Percentiles rank a stretch among this genome's conserved stretches.
These are phyloP conservation scores for Coccyzus lansbergi DNA, from an alignment of 2,797 vertebrate genomes.

Conservation along the genomic window DNA sequence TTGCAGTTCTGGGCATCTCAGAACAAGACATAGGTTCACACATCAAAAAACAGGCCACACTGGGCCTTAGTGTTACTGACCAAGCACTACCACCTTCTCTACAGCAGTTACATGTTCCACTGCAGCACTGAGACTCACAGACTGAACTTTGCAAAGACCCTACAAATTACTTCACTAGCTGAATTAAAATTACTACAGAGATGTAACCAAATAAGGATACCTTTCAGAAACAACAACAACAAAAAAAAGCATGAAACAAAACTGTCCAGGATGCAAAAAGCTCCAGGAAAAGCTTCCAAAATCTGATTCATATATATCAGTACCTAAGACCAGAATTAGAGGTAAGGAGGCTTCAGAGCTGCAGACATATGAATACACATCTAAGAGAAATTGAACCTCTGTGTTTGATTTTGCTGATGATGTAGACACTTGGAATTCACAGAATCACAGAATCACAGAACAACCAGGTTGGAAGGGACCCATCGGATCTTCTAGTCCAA, in stretches of 20 bases:
- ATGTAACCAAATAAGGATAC: neutral
- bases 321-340: neutral
- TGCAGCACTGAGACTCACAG: neutral
- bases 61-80: neutral
- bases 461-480: no score
- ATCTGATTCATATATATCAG: neutral
- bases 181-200: neutral
- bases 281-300: neutral
- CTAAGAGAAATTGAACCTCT: neutral
- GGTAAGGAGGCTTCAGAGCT: neutral
- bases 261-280: neutral
- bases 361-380: accelerated
- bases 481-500: no score
- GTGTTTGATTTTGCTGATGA: neutral
- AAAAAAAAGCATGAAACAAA: neutral
- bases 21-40: neutral
- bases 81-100: neutral
- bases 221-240: neutral
- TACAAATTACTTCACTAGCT: neutral
- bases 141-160: neutral
- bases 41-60: accelerated
- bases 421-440: neutral
- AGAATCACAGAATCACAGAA: no score
- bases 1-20: neutral
- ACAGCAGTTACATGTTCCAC: neutral